A percentile compares a stretch with the other conserved stretches of the same genome.
These are phyloP conservation scores for Phyto melanocephala DNA, from an alignment of 2,888 invertebrate genomes.

Conservation along the genomic window DNA sequence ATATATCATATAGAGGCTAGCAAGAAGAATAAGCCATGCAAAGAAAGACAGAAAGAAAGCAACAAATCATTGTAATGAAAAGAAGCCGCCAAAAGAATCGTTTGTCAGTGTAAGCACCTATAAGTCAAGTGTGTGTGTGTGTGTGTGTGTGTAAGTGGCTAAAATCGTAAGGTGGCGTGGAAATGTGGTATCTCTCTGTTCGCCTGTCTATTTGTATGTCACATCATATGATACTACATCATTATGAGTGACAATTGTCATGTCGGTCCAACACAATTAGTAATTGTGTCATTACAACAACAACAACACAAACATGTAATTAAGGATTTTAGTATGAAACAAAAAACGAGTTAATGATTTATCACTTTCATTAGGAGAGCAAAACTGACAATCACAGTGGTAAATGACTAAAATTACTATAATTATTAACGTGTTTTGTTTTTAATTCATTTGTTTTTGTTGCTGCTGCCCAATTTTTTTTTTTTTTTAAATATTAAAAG, in stretches of 20 bases:
- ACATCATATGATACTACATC: constrained; percentile 45
- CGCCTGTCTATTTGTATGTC: constrained; percentile 1
- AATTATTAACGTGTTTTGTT: background rate
- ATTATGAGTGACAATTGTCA: constrained; percentile 64
- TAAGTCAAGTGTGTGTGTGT: constrained; percentile 50
- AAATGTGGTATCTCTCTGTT: background rate
- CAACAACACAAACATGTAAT: background rate
- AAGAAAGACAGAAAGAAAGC: too few relatives aligned
- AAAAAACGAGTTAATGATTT: constrained; percentile 33
- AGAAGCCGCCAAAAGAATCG: constrained; percentile 52
- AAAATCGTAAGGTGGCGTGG: background rate
- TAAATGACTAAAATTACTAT: constrained; percentile 20
- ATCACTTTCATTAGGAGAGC: constrained; percentile 47
- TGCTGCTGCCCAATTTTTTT: background rate
- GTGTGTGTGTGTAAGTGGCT: too few relatives aligned
- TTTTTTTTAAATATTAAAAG: background rate
- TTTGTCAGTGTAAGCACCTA: constrained; percentile 43
- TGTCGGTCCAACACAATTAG: constrained; percentile 63
- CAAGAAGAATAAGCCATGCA: too few relatives aligned
- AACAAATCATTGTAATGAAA: constrained; percentile 39
- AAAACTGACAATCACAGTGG: constrained; percentile 10
- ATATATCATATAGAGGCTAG: too few relatives aligned
- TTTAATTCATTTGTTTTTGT: background rate
- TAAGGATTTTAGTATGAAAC: background rate
- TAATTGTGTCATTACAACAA: constrained; percentile 50